Percentiles rank a stretch among this genome's conserved stretches.
phyloP scores from a whole-genome alignment of 2,888 invertebrate species.

The Leptinotarsa haldemani region DNA sequence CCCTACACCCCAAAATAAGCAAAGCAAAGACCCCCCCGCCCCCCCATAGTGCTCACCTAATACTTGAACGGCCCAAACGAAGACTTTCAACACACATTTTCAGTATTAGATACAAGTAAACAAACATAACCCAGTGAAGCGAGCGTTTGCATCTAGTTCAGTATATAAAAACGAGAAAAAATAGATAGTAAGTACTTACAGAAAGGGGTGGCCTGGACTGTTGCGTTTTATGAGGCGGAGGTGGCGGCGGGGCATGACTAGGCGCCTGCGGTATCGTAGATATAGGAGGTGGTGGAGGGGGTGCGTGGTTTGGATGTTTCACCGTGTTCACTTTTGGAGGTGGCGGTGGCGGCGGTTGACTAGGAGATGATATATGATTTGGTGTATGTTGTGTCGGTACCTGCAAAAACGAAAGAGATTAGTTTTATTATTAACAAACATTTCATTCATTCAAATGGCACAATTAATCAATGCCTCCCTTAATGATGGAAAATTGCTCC shows the following conservation, averaged over 20 bases:
- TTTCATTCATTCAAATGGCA: no score
- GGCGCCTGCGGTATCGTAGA: slow-evolving; percentile 50
- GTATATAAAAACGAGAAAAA: not conserved
- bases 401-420: slow-evolving; percentile 19
- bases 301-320: slow-evolving; percentile 62
- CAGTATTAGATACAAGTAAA: no score
- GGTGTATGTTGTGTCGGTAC: slow-evolving; percentile 62
- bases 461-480: no score
- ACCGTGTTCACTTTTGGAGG: slow-evolving; percentile 52
- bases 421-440: not conserved
- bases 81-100: no score
- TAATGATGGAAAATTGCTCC: no score
- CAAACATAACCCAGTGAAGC: no score
- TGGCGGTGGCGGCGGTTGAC: slow-evolving; percentile 51
- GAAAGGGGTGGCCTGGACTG: slow-evolving; percentile 51
- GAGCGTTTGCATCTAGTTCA: not conserved
- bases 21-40: no score
- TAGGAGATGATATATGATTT: slow-evolving; percentile 59
- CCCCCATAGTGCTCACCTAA: no score
- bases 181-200: slow-evolving; percentile 51
- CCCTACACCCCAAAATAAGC: no score
- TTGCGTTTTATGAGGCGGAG: slow-evolving; percentile 58
- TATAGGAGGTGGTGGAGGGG: slow-evolving; percentile 60
- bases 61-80: no score
- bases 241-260: slow-evolving; percentile 55